Conservation (phyloP, 2,797 vertebrate genomes). For the Gambusia yucatana region DNA sequence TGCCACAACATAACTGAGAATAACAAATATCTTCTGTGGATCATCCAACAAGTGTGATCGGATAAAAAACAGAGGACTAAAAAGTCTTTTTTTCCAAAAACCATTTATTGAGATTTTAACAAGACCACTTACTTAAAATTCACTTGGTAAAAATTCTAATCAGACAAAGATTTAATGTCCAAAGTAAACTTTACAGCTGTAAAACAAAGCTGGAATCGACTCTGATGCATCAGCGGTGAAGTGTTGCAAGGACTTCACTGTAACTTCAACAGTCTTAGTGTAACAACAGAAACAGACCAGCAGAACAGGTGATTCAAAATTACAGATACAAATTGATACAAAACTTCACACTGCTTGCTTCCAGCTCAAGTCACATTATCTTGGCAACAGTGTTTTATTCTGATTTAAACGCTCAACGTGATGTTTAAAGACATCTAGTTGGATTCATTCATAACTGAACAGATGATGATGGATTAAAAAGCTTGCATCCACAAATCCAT, state of each 20-base stretch:
- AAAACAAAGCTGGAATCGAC: conserved; percentile 5
- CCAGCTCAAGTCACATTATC: not conserved
- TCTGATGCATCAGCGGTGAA: not conserved
- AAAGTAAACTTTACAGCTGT: conserved; percentile 18
- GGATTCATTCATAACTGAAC: not conserved
- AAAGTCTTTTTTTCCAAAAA: conserved; percentile 3
- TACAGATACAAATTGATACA: not conserved
- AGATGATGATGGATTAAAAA: not conserved
- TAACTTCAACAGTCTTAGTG: not conserved
- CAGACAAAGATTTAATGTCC: not conserved
- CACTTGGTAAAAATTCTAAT: conserved; percentile 9
- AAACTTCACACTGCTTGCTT: not conserved
- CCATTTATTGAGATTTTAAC: conserved; percentile 51
- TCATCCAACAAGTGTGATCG: not conserved
- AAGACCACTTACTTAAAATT: conserved; percentile 5
- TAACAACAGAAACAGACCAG: conserved; percentile 16
- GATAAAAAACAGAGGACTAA: not conserved
- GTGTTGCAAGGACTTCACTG: not conserved
- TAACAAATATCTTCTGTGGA: not conserved
- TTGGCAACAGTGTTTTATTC: not conserved
- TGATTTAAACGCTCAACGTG: not conserved
- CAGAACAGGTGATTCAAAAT: not conserved
- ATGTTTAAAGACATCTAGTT: not conserved
- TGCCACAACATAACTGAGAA: not conserved
- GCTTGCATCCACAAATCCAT: not conserved